A percentile compares a stretch with the other conserved stretches of the same genome.
Evolutionary conservation across 2,797 vertebrate species (phyloP).

Genomic region (Cygnus olor): DNA sequence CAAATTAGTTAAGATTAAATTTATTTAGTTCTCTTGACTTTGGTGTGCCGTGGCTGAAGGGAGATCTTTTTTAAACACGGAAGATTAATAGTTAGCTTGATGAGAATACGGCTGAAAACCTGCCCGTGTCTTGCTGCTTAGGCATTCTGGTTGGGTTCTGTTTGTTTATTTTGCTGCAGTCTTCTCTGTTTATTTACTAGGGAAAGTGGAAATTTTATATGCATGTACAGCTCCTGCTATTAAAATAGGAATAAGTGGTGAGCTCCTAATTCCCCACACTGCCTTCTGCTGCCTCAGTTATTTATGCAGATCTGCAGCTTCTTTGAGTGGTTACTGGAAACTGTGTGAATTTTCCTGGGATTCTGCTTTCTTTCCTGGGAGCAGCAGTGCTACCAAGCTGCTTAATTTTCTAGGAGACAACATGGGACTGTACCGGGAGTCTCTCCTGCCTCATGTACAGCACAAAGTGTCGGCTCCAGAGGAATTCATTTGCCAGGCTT

Average conservation of each 20-base stretch:
- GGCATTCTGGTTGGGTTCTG: not conserved
- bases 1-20: not conserved
- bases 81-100: not conserved
- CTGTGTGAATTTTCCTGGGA: not conserved
- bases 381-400: not conserved
- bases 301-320: not conserved
- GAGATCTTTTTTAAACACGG: not conserved
- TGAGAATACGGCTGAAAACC: not conserved
- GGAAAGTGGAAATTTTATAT: not conserved
- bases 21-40: not conserved
- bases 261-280: not conserved
- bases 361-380: not conserved
- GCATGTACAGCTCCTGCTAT: not conserved
- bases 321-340: not conserved
- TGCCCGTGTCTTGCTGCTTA: slow-evolving; percentile 28
- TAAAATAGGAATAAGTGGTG: not conserved
- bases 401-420: not conserved
- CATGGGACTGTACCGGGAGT: not conserved
- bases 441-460: not conserved
- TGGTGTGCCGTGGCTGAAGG: not conserved
- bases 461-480: not conserved
- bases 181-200: slow-evolving; percentile 41
- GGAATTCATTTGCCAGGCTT: slow-evolving; percentile 41
- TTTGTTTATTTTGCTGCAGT: slow-evolving; percentile 34
- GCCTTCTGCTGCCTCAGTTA: not conserved